Percentiles rank a stretch among this genome's conserved stretches.
Conservation (phyloP, 2,888 invertebrate species). For the Suillia variegata region DNA sequence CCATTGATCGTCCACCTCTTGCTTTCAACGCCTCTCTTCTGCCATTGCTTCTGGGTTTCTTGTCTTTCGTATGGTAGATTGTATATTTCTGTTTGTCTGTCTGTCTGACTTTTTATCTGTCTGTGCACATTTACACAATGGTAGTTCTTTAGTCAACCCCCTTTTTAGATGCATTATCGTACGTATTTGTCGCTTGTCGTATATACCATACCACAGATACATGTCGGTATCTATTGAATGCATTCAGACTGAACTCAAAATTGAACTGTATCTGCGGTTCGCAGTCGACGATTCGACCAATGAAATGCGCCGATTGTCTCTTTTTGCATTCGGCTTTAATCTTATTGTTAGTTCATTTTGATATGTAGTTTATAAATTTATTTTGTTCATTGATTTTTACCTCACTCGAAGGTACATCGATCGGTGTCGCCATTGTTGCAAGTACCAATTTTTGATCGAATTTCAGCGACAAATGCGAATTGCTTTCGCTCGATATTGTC, state of each 20-base stretch:
- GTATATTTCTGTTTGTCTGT: background rate
- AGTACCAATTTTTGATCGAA: background rate
- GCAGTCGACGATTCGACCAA: slow-evolving; percentile 8
- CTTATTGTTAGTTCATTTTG: too few species aligned
- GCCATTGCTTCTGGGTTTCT: background rate
- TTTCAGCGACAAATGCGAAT: background rate
- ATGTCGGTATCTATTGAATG: background rate
- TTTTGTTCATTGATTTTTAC: too few species aligned
- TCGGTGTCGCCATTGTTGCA: background rate
- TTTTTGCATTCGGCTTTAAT: background rate
- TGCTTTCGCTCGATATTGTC: background rate
- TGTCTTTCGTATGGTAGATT: slow-evolving; percentile 16
- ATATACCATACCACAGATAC: background rate
- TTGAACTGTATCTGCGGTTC: slow-evolving; percentile 14
- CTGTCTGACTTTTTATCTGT: slow-evolving; percentile 18
- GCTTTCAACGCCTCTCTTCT: background rate
- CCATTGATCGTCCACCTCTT: slow-evolving; percentile 21
- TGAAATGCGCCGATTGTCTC: slow-evolving; percentile 5
- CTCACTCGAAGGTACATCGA: background rate
- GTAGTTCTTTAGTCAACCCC: too few species aligned
- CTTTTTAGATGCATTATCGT: too few species aligned
- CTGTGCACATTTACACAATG: slow-evolving; percentile 38
- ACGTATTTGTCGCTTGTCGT: background rate
- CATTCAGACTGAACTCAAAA: slow-evolving; percentile 12
- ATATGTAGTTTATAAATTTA: background rate